phyloP scores from a whole-genome alignment of 2,888 invertebrate genomes.

The Pachydiplax longipennis region DNA sequence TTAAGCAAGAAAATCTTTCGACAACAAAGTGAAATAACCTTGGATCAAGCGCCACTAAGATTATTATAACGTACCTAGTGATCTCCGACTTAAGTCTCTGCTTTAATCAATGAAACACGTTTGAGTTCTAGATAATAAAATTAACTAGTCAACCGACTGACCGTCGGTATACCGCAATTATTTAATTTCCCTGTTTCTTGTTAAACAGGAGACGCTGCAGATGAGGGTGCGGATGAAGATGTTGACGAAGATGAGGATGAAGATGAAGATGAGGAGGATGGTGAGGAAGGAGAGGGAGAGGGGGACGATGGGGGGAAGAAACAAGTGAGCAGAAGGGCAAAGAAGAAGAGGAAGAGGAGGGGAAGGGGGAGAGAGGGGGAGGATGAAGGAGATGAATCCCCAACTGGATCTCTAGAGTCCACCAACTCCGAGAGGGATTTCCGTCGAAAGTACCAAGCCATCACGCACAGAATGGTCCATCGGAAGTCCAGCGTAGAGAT shows the following conservation, averaged over 20 bases:
- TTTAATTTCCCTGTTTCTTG: background rate
- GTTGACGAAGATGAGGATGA: slow-evolving; percentile 53
- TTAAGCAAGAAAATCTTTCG: no score
- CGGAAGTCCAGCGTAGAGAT: slow-evolving; percentile 89
- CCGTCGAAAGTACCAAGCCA: slow-evolving; percentile 82
- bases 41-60: no score
- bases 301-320: slow-evolving; percentile 62
- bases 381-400: slow-evolving; percentile 40
- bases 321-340: slow-evolving; percentile 62
- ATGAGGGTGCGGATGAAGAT: slow-evolving; percentile 25
- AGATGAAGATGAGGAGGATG: slow-evolving; percentile 18
- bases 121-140: no score
- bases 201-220: background rate
- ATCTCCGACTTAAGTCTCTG: no score
- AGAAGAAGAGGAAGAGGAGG: slow-evolving; percentile 34
- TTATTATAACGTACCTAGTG: no score
- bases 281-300: slow-evolving; percentile 51
- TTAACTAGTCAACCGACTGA: no score
- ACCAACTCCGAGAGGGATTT: slow-evolving; percentile 89
- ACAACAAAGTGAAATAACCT: no score
- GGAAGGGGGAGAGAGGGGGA: slow-evolving; percentile 7
- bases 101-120: no score
- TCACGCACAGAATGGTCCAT: slow-evolving; percentile 89
- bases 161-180: no score
- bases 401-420: slow-evolving; percentile 58